phyloP scores from a whole-genome alignment of 2,888 invertebrate genomes.

The Lagria hirta region DNA sequence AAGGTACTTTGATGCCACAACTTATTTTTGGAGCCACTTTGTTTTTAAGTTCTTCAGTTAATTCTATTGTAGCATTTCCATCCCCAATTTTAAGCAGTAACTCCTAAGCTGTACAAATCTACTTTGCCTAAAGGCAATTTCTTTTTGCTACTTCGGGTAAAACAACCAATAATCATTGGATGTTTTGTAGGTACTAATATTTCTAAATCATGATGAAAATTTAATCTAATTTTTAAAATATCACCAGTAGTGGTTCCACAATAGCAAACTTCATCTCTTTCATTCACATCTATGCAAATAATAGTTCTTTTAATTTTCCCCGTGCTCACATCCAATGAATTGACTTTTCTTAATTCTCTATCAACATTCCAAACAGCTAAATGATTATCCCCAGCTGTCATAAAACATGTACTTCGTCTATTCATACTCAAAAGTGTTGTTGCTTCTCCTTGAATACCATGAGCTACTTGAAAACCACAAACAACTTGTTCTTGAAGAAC shows the following conservation, averaged over 20 bases:
- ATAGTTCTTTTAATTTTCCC: slow-evolving; percentile 78
- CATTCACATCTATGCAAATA: slow-evolving; percentile 70
- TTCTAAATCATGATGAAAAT: slow-evolving; percentile 62
- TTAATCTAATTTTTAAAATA: slow-evolving; percentile 62
- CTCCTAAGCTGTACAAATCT: slow-evolving; percentile 63
- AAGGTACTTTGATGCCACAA: slow-evolving; percentile 51
- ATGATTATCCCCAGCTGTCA: slow-evolving; percentile 60
- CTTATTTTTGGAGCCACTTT: slow-evolving; percentile 18
- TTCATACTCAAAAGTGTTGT: slow-evolving; percentile 57
- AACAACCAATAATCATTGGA: slow-evolving; percentile 66
- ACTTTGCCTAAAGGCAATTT: slow-evolving; percentile 59
- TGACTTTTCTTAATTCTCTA: slow-evolving; percentile 66
- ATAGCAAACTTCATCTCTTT: slow-evolving; percentile 72
- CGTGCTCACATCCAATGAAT: slow-evolving; percentile 66
- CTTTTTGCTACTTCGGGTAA: slow-evolving; percentile 55
- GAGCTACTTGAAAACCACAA: slow-evolving; percentile 54
- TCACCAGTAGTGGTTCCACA: slow-evolving; percentile 87
- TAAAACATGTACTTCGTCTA: slow-evolving; percentile 65
- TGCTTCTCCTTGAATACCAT: slow-evolving; percentile 49
- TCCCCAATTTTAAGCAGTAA: slow-evolving; percentile 76
- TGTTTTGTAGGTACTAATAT: slow-evolving; percentile 57
- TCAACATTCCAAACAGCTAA: slow-evolving; percentile 76
- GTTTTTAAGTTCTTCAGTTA: slow-evolving; percentile 58
- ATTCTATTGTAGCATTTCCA: slow-evolving; percentile 80
- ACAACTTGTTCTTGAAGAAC: slow-evolving; percentile 56